Evolutionary conservation across 2,888 invertebrate species (phyloP).

Genomic region (Aphrophora alni): DNA sequence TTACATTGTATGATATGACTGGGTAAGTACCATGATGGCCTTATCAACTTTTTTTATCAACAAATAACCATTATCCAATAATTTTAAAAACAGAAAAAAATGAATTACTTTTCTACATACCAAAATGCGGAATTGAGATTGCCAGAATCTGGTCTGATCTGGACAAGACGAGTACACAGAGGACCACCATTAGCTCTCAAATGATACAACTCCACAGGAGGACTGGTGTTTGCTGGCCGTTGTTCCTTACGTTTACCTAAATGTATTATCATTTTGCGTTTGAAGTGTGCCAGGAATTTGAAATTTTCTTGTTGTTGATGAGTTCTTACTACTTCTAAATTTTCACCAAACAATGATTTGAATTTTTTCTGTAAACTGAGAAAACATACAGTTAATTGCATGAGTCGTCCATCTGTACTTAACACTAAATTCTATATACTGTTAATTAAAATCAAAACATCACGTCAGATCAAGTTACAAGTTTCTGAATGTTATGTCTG

Average conservation of each 20-base stretch:
- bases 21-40: no score
- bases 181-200: slow-evolving; percentile 95
- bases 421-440: no score
- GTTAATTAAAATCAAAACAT: no score
- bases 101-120: slow-evolving; percentile 68
- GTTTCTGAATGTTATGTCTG: no score
- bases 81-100: no score
- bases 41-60: no score
- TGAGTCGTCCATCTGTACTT: neutral
- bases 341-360: slow-evolving; percentile 85
- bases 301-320: slow-evolving; percentile 99
- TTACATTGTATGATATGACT: no score
- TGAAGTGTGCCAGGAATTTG: slow-evolving; percentile 98
- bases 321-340: slow-evolving; percentile 92
- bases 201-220: slow-evolving; percentile 89
- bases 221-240: slow-evolving; percentile 57
- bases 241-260: slow-evolving; percentile 77
- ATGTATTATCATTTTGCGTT: slow-evolving; percentile 90
- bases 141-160: slow-evolving; percentile 84
- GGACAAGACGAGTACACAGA: slow-evolving; percentile 89
- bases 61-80: no score
- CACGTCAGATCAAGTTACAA: no score
- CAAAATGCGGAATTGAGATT: slow-evolving; percentile 94
- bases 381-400: neutral
- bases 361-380: slow-evolving; percentile 84